Percentiles rank a stretch among this genome's conserved stretches.
Conservation (phyloP, 1,140 invertebrate genomes). For the Sesamia nonagrioides region DNA sequence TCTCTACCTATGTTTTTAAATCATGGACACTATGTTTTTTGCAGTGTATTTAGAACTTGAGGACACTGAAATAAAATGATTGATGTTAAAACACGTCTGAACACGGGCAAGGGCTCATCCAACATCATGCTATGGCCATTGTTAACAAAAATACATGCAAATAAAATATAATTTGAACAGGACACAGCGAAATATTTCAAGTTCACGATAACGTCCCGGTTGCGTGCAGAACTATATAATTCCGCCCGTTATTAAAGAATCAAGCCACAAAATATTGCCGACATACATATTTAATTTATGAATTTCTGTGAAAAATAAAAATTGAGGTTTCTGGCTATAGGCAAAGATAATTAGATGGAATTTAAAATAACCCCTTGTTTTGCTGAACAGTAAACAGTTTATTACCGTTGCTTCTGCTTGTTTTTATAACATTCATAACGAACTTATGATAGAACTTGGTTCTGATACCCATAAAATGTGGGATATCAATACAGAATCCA, state of each 20-base stretch:
- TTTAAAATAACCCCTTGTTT: background rate
- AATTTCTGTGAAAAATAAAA: background rate
- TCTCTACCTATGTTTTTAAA: too few relatives aligned
- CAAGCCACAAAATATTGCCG: conserved; percentile 4
- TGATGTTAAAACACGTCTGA: too few relatives aligned
- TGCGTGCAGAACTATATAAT: background rate
- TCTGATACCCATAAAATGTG: too few relatives aligned
- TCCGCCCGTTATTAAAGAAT: background rate
- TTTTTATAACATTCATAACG: too few relatives aligned
- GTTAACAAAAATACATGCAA: background rate
- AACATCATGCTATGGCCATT: background rate
- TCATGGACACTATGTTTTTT: too few relatives aligned
- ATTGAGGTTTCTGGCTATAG: background rate
- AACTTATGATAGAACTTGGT: too few relatives aligned
- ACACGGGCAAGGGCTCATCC: too few relatives aligned
- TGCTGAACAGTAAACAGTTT: too few relatives aligned
- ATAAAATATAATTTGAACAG: background rate
- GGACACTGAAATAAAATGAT: too few relatives aligned
- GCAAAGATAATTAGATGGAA: background rate
- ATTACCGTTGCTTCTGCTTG: too few relatives aligned
- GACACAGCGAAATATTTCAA: background rate
- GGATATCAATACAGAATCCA: too few relatives aligned
- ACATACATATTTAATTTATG: background rate
- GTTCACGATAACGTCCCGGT: conserved; percentile 11
- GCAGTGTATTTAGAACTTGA: too few relatives aligned